Base-by-base conservation (phyloP, 2,888 invertebrate genomes). In the Spisula subtruncata region DNA sequence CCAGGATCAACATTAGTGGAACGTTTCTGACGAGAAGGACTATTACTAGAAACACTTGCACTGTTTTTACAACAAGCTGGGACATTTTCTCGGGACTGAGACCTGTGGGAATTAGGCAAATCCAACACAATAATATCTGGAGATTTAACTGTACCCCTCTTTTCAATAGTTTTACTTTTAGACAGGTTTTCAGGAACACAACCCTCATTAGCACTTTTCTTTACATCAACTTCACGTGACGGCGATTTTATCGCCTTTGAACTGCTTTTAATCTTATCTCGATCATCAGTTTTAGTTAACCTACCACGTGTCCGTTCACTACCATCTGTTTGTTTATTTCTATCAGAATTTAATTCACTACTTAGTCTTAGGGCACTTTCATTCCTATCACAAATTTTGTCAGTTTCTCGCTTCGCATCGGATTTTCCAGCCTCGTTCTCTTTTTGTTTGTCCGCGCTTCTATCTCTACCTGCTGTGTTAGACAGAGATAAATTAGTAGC, bases 401-500 rank as follows among this genome's bases (percentile, higher is more conserved):
- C 81, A 46, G 29, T 29, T 48, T 88, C 88, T 75, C 41, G 75
- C 56, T 85, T 85, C 25, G 48, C 56, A 32, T 85, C 75, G n/a
- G 60, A 48, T 66, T 66, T 83, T 41, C 85, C 56, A 25, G 71
- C 29, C 75, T 90, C 92, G 46, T n/a, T 32, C 29, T 90, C 86
- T 86, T 85, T 87, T 46, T 75, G 66, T 41, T 82, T 85, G 20
- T 86, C 83, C 14, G 51, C 81, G 4, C 75, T 81, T 41, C 83
- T 35, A 35, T 90, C 87, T 35, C 71, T 20, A 80, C 84, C 90
- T 14, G 82, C 71, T 18, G 89, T 66, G 71, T 85, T 87, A 6
- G 91, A 60, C 20, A 92, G 35, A 32, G 91, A 91, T 16, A 92
- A 88, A 51, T 92, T 92, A 16, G 92, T 92, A 2, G 92, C 91